These are phyloP conservation scores for Cephalopachus bancanus DNA, from an alignment of 2,797 vertebrate species.

Conservation along the genomic window DNA sequence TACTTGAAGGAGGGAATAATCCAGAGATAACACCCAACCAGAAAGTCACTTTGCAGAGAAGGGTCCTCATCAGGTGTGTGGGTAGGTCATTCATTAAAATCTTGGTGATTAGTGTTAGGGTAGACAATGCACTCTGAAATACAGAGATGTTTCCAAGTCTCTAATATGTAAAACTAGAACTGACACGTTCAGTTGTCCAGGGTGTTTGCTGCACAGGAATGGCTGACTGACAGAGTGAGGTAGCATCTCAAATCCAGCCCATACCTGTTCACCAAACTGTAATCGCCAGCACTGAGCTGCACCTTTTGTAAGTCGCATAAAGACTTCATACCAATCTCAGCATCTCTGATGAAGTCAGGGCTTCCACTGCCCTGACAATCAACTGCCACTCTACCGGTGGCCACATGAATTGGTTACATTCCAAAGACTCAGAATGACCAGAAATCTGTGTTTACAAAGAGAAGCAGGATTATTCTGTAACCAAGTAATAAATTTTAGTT, in stretches of 20 bases:
- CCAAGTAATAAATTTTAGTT: neutral
- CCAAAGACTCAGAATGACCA: neutral
- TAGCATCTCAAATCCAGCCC: neutral
- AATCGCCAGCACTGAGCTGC: neutral
- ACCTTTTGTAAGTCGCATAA: neutral
- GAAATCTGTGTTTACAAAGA: neutral
- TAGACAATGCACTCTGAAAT: neutral
- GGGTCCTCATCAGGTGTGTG: neutral
- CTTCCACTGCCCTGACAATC: neutral
- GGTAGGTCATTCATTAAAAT: neutral
- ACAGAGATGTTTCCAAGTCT: neutral
- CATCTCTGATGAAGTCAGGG: neutral
- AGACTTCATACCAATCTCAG: neutral
- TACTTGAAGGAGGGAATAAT: neutral
- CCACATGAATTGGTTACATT: slow-evolving; percentile 11
- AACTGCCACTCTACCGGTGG: neutral
- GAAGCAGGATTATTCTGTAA: neutral
- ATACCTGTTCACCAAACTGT: neutral
- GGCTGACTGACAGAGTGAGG: neutral
- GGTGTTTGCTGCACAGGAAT: neutral
- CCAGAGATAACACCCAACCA: neutral
- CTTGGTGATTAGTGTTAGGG: neutral
- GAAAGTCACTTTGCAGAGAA: neutral
- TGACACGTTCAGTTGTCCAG: neutral
- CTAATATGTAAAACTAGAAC: neutral